phyloP scores from a whole-genome alignment of 1,140 invertebrate genomes.

The Mactra quadrangularis region DNA sequence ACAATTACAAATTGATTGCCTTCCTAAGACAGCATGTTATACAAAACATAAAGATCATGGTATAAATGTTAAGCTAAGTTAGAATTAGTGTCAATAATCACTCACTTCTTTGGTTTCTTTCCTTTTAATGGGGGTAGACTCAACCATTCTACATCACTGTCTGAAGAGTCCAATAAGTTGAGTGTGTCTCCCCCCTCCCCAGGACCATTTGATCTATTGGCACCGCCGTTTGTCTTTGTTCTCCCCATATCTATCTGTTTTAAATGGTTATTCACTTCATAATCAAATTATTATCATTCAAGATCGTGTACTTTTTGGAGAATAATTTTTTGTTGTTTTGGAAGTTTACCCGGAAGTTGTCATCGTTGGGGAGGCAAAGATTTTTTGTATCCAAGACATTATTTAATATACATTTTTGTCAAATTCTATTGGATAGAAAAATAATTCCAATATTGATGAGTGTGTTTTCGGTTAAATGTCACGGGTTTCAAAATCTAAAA shows the following conservation, averaged over 20 bases:
- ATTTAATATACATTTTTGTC: not conserved
- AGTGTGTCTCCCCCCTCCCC: constrained; percentile 26
- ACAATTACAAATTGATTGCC: no score
- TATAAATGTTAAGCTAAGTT: no score
- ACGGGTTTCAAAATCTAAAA: no score
- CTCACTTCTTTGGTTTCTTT: constrained; percentile 62
- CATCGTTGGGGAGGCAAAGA: constrained; percentile 16
- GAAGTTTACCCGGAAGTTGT: constrained; percentile 53
- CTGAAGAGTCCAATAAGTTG: constrained; percentile 50
- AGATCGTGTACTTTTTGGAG: no score
- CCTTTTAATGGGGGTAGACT: constrained; percentile 55
- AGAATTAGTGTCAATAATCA: no score
- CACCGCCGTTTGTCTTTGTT: constrained; percentile 10
- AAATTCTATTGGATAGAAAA: no score
- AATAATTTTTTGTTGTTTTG: constrained; percentile 22
- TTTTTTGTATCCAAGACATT: not conserved
- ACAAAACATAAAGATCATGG: no score
- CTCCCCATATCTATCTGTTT: not conserved
- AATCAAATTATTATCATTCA: no score
- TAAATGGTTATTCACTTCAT: no score
- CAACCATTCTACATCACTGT: constrained; percentile 60
- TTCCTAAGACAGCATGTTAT: no score
- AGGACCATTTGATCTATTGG: not conserved
- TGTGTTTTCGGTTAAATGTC: no score
- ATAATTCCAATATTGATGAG: no score